These are phyloP conservation scores for Clarias pachynema DNA, from an alignment of 2,797 vertebrate genomes.

Conservation along the genomic window DNA sequence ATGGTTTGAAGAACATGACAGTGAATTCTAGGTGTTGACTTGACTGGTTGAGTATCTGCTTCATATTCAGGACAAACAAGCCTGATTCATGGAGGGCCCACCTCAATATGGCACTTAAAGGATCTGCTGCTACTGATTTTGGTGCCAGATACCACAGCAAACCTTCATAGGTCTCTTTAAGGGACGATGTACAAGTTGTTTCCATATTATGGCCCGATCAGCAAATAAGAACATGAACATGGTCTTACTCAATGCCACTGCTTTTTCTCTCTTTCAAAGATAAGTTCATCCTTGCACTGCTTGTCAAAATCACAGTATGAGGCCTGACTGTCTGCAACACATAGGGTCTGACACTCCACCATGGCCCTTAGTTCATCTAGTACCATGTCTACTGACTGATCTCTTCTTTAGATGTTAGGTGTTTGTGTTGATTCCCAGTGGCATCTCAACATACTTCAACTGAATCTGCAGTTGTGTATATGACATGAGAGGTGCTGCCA, in stretches of 20 bases:
- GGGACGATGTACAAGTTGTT: too few relatives aligned
- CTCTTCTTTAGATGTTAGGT: slow-evolving; percentile 41
- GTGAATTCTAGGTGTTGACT: too few relatives aligned
- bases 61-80: too few relatives aligned
- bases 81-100: too few relatives aligned
- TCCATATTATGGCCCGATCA: too few relatives aligned
- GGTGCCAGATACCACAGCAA: too few relatives aligned
- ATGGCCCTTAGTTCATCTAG: slow-evolving; percentile 30
- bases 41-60: too few relatives aligned
- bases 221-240: not conserved
- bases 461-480: slow-evolving; percentile 9
- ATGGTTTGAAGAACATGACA: too few relatives aligned
- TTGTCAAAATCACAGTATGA: slow-evolving; percentile 38
- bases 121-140: too few relatives aligned
- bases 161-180: too few relatives aligned
- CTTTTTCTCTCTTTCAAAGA: slow-evolving; percentile 19
- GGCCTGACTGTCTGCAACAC: slow-evolving; percentile 7
- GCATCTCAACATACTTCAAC: slow-evolving; percentile 31
- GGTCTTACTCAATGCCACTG: slow-evolving; percentile 1
- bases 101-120: too few relatives aligned
- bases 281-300: slow-evolving; percentile 26
- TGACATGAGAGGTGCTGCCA: slow-evolving; percentile 7
- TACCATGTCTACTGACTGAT: slow-evolving; percentile 29
- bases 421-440: slow-evolving; percentile 24
- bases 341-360: slow-evolving; percentile 26